Conservation (phyloP, 2,113 vertebrate species). For the Brevimyrus niger region DNA sequence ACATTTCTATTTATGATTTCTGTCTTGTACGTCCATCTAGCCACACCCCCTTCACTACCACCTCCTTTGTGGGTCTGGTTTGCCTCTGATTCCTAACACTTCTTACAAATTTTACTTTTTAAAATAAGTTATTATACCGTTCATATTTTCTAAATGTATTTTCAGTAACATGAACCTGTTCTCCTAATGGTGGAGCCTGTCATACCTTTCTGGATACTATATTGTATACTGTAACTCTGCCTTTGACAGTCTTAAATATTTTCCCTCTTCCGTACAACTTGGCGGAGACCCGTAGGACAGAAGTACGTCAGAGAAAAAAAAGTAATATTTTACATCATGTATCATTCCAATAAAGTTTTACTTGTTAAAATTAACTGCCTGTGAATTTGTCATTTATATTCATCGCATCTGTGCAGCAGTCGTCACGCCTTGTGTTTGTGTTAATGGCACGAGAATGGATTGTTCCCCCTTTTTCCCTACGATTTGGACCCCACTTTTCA, state of each 20-base stretch:
- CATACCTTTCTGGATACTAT: constrained; percentile 70
- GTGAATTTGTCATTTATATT: neutral
- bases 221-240: constrained; percentile 66
- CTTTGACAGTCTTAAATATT: constrained; percentile 74
- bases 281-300: constrained; percentile 70
- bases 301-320: constrained; percentile 62
- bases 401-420: neutral
- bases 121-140: constrained; percentile 56
- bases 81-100: constrained; percentile 49
- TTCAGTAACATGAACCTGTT: constrained; percentile 59
- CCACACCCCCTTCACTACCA: constrained; percentile 29
- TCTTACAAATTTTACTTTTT: constrained; percentile 60
- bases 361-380: constrained; percentile 63
- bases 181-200: constrained; percentile 68
- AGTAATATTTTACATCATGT: constrained; percentile 79
- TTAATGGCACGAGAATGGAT: neutral
- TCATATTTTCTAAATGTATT: constrained; percentile 73
- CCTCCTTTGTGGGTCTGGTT: constrained; percentile 45
- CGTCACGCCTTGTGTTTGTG: neutral
- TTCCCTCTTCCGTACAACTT: constrained; percentile 67
- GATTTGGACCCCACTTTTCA: neutral
- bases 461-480: neutral
- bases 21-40: constrained; percentile 30
- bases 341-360: constrained; percentile 82
- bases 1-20: neutral